Evolutionary conservation across 1,140 invertebrate species (phyloP).

Genomic region (Calephelis virginiensis): DNA sequence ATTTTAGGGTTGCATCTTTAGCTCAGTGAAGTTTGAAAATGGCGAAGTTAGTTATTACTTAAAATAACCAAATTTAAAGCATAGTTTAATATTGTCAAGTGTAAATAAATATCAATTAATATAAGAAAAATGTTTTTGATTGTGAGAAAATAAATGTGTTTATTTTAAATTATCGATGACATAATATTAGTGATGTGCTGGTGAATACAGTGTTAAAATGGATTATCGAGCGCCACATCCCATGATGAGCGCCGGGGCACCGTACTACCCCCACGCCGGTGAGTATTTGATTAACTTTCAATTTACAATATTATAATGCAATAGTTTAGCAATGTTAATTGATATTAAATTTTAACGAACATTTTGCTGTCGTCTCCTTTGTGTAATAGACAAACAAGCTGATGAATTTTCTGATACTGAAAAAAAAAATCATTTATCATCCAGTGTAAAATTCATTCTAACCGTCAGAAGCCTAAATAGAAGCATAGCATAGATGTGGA

Average conservation of each 20-base stretch:
- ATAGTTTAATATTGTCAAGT: constrained; percentile 27
- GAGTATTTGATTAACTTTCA: constrained; percentile 30
- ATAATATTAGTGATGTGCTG: constrained; percentile 37
- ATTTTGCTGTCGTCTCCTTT: not conserved
- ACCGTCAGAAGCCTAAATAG: too few species aligned
- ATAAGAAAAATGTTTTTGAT: not conserved
- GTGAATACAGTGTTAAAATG: constrained; percentile 48
- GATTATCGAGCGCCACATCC: constrained; percentile 69
- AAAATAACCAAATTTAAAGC: too few species aligned
- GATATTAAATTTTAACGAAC: not conserved
- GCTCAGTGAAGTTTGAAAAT: too few species aligned
- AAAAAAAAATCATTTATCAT: too few species aligned
- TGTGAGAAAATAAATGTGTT: constrained; percentile 1
- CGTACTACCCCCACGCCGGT: constrained; percentile 70
- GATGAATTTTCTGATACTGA: too few species aligned
- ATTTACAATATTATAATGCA: not conserved
- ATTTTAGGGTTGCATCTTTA: too few species aligned
- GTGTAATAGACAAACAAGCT: too few species aligned
- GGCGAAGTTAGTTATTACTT: too few species aligned
- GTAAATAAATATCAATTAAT: constrained; percentile 12
- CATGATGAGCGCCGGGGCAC: constrained; percentile 57
- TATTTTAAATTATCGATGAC: constrained; percentile 14
- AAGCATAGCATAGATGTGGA: too few species aligned
- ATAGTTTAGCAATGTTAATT: not conserved
- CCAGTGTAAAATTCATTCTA: too few species aligned